A percentile compares a stretch with the other conserved stretches of the same genome.
Conservation (phyloP, 1,140 invertebrate species). For the Hormaphis cornu region DNA sequence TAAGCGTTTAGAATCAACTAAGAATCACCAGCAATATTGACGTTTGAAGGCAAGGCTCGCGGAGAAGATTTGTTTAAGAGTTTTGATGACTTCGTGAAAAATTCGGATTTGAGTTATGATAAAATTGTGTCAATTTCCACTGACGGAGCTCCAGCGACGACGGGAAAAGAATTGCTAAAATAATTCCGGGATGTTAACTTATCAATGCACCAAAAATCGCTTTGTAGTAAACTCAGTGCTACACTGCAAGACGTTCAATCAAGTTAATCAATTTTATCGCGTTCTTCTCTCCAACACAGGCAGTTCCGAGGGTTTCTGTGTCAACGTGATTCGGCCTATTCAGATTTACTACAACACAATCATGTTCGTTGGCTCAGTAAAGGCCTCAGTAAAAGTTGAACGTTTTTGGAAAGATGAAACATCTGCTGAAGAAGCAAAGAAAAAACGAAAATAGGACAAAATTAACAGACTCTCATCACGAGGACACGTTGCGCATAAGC, state of each 20-base stretch:
- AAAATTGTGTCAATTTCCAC: constrained; percentile 40
- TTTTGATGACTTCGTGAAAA: constrained; percentile 37
- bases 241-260: constrained; percentile 38
- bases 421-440: constrained; percentile 31
- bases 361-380: constrained; percentile 37
- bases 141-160: constrained; percentile 37
- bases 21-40: constrained; percentile 38
- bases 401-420: constrained; percentile 38
- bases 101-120: constrained; percentile 37
- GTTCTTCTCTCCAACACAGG: constrained; percentile 35
- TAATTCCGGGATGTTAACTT: constrained; percentile 38
- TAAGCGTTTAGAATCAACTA: constrained; percentile 37
- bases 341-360: constrained; percentile 38
- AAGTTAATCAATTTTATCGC: constrained; percentile 37
- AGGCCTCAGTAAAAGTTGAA: constrained; percentile 36
- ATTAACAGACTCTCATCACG: neutral
- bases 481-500: neutral
- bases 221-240: constrained; percentile 40
- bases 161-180: constrained; percentile 37
- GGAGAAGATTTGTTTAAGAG: constrained; percentile 39
- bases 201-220: constrained; percentile 39
- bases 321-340: constrained; percentile 39
- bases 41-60: constrained; percentile 37
- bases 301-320: constrained; percentile 37
- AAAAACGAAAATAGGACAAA: neutral